phyloP scores from a whole-genome alignment of 1,140 invertebrate species.

The Dendroctonus ponderosae region DNA sequence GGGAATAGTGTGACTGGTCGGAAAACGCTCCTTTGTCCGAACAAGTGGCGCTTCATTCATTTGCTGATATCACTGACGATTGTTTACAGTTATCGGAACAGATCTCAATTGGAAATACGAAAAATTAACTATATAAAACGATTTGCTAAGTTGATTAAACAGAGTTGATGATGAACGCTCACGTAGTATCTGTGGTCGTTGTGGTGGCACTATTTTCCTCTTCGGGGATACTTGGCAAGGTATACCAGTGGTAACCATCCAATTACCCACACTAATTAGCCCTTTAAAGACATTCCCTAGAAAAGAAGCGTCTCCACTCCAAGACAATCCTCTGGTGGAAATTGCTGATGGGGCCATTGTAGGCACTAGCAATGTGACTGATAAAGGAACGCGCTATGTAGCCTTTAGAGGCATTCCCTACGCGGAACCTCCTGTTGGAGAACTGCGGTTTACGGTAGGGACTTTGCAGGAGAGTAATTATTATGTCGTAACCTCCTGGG shows the following conservation, averaged over 20 bases:
- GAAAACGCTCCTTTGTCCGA: too few relatives aligned
- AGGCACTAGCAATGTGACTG: constrained; percentile 1
- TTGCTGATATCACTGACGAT: too few relatives aligned
- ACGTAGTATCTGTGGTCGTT: background rate
- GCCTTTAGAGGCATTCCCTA: constrained; percentile 68
- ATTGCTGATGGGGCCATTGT: constrained; percentile 26
- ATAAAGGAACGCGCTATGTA: constrained; percentile 47
- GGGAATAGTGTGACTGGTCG: too few relatives aligned
- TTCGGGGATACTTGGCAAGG: constrained; percentile 15
- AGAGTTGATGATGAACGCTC: background rate
- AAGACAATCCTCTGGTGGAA: constrained; percentile 10
- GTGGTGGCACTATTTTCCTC: background rate
- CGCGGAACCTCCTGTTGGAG: constrained; percentile 63
- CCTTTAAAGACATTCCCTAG: constrained; percentile 15
- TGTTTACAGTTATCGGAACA: too few relatives aligned
- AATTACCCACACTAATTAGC: background rate
- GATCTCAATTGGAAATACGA: too few relatives aligned
- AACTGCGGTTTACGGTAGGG: constrained; percentile 57
- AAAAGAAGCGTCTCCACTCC: background rate
- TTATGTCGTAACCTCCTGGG: constrained; percentile 1
- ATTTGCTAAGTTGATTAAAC: too few relatives aligned
- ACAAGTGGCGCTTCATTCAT: too few relatives aligned
- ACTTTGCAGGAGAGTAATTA: background rate
- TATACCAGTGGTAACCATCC: constrained; percentile 1
- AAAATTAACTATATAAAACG: too few relatives aligned